Base-by-base conservation (phyloP, 2,888 invertebrate species). In the Tetranychus piercei region DNA sequence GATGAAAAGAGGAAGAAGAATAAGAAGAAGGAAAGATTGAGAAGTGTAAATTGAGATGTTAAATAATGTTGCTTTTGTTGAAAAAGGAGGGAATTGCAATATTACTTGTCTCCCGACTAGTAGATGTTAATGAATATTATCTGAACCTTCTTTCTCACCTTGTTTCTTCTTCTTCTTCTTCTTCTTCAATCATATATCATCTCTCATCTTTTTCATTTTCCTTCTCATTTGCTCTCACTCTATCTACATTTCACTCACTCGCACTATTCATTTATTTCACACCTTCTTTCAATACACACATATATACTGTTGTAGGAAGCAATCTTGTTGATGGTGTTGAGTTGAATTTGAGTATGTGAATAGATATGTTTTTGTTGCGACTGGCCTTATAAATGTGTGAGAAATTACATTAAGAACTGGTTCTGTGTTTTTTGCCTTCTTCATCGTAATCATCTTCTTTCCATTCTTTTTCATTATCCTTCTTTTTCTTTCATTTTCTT, bases 1-100 rank as follows among this genome's bases (percentile, higher is more conserved):
- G 9, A 55, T 55, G 55, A 55, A 34, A 34, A 55, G 55, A 55
- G 9, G 55, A 55, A 55, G 45, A 45, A 11, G 55, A 55, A 55
- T 9, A 55, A 15, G 55, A 45, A 45, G 45, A 55, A 15, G 55
- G 15, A 55, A 15, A 55, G 9, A 55, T 9, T 55, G 55, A 55
- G 55, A 55, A 55, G 55, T 55, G 55, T 55, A 55, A 55, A 55
- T 55, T 55, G 55, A 55, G 55, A 55, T 55, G 55, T 55, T 55
- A 55, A 55, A 55, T 34, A 34, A 34, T 55, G 55, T 55, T 55
- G 15, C 55, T 15, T 55, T 9, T 55, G 55, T 55, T 3, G 5
- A 15, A 15, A 15, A 55, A 34, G 34, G 34, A 34, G 34, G 34
- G 34, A 34, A 34, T 34, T 34, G 34, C 34, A 34, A 34, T 34